A percentile compares a stretch with the other conserved stretches of the same genome.
phyloP scores from a whole-genome alignment of 2,113 vertebrate species.

The Perca schrenkii region DNA sequence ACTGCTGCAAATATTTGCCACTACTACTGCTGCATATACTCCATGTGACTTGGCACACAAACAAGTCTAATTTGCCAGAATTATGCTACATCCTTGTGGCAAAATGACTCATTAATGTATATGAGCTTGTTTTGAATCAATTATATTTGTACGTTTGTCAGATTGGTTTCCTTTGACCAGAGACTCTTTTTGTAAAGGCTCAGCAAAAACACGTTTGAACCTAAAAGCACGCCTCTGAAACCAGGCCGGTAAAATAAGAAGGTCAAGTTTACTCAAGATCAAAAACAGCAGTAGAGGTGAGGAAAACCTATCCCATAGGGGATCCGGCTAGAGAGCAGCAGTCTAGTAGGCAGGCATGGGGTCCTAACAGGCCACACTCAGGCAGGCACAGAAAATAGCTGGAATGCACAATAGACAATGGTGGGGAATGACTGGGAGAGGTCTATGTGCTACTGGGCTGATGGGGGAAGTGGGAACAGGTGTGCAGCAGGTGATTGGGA shows the following conservation, averaged over 20 bases:
- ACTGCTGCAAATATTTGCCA: conserved; percentile 1
- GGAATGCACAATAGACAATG: background rate
- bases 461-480: background rate
- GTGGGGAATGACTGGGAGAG: background rate
- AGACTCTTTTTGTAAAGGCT: conserved; percentile 2
- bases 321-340: background rate
- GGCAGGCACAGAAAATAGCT: background rate
- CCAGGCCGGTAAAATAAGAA: background rate
- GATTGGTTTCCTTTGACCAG: conserved; percentile 2
- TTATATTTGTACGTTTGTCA: conserved; percentile 17
- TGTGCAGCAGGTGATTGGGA: background rate
- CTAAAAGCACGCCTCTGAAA: background rate
- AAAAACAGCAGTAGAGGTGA: background rate
- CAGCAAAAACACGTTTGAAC: background rate
- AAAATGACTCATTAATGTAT: conserved; percentile 4
- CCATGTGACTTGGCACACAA: background rate
- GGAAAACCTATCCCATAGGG: background rate
- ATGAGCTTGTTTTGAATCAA: conserved; percentile 18
- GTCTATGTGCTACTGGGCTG: background rate
- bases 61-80: background rate
- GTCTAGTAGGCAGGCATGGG: background rate
- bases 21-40: background rate
- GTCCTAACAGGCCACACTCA: background rate
- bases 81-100: background rate
- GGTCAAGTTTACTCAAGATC: background rate